Base-by-base conservation (phyloP, 92 coral and sea anemone genomes). In the Epizoanthus stellaris region DNA sequence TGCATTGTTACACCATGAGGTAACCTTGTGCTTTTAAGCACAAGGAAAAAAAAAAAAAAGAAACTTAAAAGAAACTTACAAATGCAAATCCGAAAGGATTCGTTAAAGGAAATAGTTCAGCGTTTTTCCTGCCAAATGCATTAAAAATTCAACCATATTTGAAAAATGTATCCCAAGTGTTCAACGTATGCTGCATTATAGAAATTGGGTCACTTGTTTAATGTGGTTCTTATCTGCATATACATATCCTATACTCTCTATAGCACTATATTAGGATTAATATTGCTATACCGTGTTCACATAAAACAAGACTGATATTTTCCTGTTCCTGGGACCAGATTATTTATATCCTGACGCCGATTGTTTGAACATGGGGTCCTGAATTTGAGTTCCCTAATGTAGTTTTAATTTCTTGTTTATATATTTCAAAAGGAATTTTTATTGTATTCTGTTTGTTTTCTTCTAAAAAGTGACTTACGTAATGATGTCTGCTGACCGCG, bases 1-100 rank as follows among this genome's bases (percentile, higher is more conserved):
- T 2, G 56, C 11, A 79, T 63, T 79, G 2, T 42, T 43, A 40
- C 8, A 15, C 54, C 13, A 43, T 45, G 60, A 21, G 13, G 56
- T 23, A 64, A 62, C 67, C 17, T 40, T 15, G 15, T 47, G 23
- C 39, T 47, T 52, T n/a, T n/a, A n/a, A n/a, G n/a, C n/a, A n/a
- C n/a, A n/a, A n/a, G n/a, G n/a, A n/a, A n/a, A n/a, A n/a, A n/a
- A n/a, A n/a, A n/a, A n/a, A n/a, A n/a, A n/a, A n/a, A n/a, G n/a
- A n/a, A n/a, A n/a, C n/a, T n/a, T n/a, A n/a, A n/a, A 52, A 70
- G 43, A 40, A 71, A 71, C 15, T 16, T 45, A 14, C 4, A 17
- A 6, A 40, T 58, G 57, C 54, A 76, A 17, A 19, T 76, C 82
- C 69, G 69, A 52, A 45, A 52, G 69, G 20, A 60, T 2, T 70